Base-by-base conservation (phyloP, 1,140 invertebrate species). In the Carcinoscorpius rotundicauda region DNA sequence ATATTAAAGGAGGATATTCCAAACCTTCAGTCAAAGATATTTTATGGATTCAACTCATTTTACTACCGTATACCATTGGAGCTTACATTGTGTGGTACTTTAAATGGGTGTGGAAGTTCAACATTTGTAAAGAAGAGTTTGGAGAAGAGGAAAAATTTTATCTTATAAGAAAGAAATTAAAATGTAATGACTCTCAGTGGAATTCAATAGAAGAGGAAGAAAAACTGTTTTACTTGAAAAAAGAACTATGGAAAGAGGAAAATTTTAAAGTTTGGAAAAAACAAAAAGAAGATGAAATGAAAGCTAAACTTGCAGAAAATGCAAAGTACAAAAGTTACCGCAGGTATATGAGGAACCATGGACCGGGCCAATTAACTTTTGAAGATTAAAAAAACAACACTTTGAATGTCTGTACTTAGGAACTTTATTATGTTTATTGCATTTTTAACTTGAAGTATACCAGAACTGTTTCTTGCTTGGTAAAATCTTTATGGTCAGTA, bases 1-100 rank as follows among this genome's bases (percentile, higher is more conserved):
- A 93, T 75, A 91, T 93, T 69, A 82, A 88, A 74, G 91, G 91
- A 4, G 88, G 89, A 5, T 94, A 93, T 77, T 87, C 87, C 0
- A 91, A 89, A 74, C 89, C 89, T 5, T 83, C 82, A 63, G 74
- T 87, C 4, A 78, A 77, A 51, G 85, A 93, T 76, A 83, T 93
- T 3, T 75, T 94, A 6, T 91, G 88, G 86, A 78, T 93, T 62
- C 88, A 93, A 75, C 73, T 94, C 52, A 75, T 91, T 52, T 82
- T 91, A 51, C 80, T 85, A 50, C 91, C 91, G 0, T 87, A 88
- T 72, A 86, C 85, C 48, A 72, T 89, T 9, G 70, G 79, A 49
- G 77, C 77, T 63, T 90, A 88, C 73, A 77, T 88, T 55, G 77
- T 77, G 65, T 93, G 89, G 88, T 86, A 88, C 74, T 55, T 82